Evolutionary conservation across 2,888 invertebrate species (phyloP).

Genomic region (Nomada ferruginata): DNA sequence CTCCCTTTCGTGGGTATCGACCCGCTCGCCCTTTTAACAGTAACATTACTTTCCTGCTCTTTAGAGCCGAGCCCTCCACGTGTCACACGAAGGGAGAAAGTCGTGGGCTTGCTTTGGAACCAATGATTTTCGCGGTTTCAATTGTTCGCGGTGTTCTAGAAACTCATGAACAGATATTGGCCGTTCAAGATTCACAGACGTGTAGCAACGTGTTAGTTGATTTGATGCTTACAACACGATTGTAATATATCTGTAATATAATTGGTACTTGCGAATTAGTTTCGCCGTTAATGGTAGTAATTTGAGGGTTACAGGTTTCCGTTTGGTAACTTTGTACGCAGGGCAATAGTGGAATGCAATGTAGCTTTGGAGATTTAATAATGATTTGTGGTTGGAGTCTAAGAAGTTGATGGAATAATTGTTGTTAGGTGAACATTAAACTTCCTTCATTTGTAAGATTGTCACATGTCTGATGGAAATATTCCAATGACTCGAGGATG

Average conservation of each 20-base stretch:
- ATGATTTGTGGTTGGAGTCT: too few species aligned
- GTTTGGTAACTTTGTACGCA: background rate
- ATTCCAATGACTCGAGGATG: too few species aligned
- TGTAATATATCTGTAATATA: too few species aligned
- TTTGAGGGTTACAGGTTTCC: background rate
- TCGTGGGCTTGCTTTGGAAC: background rate
- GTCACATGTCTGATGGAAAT: too few species aligned
- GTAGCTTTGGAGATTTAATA: too few species aligned
- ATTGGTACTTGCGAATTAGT: background rate
- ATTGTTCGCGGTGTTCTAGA: background rate
- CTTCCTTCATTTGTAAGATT: too few species aligned
- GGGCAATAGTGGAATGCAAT: too few species aligned
- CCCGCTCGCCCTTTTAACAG: constrained; percentile 42
- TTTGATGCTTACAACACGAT: background rate
- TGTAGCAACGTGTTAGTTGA: background rate
- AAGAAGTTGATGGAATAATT: too few species aligned
- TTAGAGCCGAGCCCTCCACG: constrained; percentile 1
- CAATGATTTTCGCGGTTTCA: background rate
- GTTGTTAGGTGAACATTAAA: too few species aligned
- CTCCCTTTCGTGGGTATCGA: constrained; percentile 30
- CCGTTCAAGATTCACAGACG: too few species aligned
- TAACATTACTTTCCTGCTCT: constrained; percentile 43
- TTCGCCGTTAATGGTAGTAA: background rate
- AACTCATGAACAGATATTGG: background rate
- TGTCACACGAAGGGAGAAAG: background rate